Base-by-base conservation (phyloP, 1,140 invertebrate species). In the Druon quercuslanigerum region DNA sequence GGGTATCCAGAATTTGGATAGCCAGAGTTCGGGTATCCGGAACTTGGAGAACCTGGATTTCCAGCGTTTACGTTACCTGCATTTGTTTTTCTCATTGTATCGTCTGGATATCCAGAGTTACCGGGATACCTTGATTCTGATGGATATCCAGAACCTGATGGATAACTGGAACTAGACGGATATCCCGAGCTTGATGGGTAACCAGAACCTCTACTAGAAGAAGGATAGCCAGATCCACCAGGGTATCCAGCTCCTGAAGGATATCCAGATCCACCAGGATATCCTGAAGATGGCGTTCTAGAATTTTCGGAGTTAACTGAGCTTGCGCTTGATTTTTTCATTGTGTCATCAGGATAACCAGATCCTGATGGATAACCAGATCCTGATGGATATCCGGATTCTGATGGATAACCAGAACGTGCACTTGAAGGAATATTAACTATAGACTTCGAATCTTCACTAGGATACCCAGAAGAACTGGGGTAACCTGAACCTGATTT, bases 51-150 rank as follows among this genome's bases (percentile, higher is more conserved):
- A 6, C 19, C 57, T 3, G 81, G 81, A 72, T 82, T 79, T 1
- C 79, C 86, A 8, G 85, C 73, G 46, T 87, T 87, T 7, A 85
- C 82, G 2, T 73, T 50, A 46, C n/a, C 84, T 0, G 79, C 72
- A 40, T 70, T 72, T 0, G 77, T 60, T 20, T 80, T 79, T 66
- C 80, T 81, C 13, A 80, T 50, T 7, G 70, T 51, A 46, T 60
- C 77, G 16, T 54, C 76, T 51, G 40, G 73, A 72, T 17, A 76
- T 33, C 70, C 75, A 8, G 52, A 71, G 0, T 8, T 76, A 70
- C 50, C 77, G 16, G 81, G 79, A 74, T 84, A 84, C 7, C 83
- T 80, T 50, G 40, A 13, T 54, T 72, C 46, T 2, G 71, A 70
- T 2, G 81, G 79, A 60, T 83, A 85, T 2, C 71, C 72, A 70